A percentile compares a stretch with the other conserved stretches of the same genome.
Evolutionary conservation across 2,797 vertebrate genomes (phyloP).

Genomic region (Gobionotothen gibberifrons): DNA sequence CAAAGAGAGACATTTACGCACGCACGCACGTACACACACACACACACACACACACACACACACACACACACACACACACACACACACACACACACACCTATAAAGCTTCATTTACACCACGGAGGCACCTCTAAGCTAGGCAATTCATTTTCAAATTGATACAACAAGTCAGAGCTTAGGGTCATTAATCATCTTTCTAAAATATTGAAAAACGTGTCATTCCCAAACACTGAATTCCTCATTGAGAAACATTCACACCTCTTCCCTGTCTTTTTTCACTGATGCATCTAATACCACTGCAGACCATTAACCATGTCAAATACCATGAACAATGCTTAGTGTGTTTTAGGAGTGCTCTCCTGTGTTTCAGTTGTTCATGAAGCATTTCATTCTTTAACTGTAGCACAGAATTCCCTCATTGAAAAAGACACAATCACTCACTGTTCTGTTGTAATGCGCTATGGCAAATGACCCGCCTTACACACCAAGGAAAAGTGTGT

Average conservation of each 20-base stretch:
- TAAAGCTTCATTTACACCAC: no score
- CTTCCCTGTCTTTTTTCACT: constrained; percentile 46
- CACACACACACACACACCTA: no score
- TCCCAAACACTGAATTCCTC: constrained; percentile 5
- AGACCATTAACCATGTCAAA: constrained; percentile 49
- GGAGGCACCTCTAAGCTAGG: no score
- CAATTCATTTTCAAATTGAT: background rate
- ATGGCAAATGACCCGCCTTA: constrained; percentile 62
- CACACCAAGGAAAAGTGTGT: constrained; percentile 36
- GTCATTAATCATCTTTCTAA: background rate
- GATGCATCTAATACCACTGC: constrained; percentile 43
- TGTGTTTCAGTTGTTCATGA: constrained; percentile 54
- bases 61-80: no score
- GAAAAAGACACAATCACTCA: constrained; percentile 61
- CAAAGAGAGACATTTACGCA: constrained; percentile 64
- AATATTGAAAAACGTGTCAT: constrained; percentile 5
- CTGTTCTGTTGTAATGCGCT: constrained; percentile 76
- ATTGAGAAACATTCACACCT: constrained; percentile 18
- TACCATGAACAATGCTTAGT: constrained; percentile 35
- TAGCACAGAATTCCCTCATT: constrained; percentile 40
- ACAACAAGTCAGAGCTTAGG: background rate
- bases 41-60: no score
- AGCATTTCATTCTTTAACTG: constrained; percentile 55
- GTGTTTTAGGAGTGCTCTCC: constrained; percentile 58
- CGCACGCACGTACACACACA: no score